A percentile compares a stretch with the other conserved stretches of the same genome.
phyloP scores from a whole-genome alignment of 2,888 invertebrate genomes.

The Melinaea marsaeus region DNA sequence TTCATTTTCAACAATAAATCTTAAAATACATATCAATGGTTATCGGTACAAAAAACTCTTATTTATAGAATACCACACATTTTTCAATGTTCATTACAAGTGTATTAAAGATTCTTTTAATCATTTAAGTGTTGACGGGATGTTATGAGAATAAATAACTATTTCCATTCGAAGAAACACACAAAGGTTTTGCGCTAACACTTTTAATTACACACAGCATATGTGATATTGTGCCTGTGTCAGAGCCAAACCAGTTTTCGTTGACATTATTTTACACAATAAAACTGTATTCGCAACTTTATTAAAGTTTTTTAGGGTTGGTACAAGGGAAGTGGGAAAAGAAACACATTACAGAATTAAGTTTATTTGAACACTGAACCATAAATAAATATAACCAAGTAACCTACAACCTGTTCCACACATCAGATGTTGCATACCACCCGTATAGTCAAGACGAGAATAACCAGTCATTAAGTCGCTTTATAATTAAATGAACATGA shows the following conservation, averaged over 20 bases:
- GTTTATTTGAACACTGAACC: not conserved
- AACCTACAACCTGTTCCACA: slow-evolving; percentile 1
- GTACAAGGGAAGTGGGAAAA: not conserved
- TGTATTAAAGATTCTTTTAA: not conserved
- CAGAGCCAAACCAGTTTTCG: not conserved
- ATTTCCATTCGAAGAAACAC: not conserved
- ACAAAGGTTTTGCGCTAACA: not conserved
- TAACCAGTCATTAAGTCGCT: slow-evolving; percentile 1
- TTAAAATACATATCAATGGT: too few species aligned
- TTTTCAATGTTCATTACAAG: too few species aligned
- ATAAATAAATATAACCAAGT: slow-evolving; percentile 3
- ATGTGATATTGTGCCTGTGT: not conserved
- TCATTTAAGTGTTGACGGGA: not conserved
- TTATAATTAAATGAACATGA: not conserved
- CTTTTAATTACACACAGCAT: not conserved
- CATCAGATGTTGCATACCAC: not conserved
- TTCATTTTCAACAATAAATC: too few species aligned
- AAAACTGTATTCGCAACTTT: not conserved
- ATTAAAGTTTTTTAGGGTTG: not conserved
- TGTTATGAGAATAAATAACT: not conserved
- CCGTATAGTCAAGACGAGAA: not conserved
- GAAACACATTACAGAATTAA: not conserved
- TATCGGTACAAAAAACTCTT: too few species aligned
- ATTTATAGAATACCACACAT: too few species aligned
- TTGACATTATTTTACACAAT: not conserved